A percentile compares a stretch with the other conserved stretches of the same genome.
Conservation (phyloP, 2,888 invertebrate species). For the Epinotia ramella region DNA sequence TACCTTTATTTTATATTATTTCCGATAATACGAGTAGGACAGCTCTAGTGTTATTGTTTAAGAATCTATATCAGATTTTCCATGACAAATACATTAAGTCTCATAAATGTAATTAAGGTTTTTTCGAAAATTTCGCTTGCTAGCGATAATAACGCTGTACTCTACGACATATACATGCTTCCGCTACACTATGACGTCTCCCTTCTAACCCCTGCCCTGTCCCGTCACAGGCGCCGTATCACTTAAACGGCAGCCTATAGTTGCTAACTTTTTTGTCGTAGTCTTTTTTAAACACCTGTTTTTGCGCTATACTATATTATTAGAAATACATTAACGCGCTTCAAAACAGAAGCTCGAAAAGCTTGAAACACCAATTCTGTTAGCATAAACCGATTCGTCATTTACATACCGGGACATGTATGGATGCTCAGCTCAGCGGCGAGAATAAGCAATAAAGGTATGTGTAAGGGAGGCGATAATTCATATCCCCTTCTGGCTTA, state of each 20-base stretch:
- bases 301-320: too few species aligned
- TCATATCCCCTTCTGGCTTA: constrained; percentile 1
- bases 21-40: neutral
- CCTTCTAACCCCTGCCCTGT: too few species aligned
- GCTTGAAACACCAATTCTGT: neutral
- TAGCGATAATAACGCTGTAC: too few species aligned
- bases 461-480: constrained; percentile 1
- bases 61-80: neutral
- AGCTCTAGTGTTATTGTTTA: neutral
- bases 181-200: too few species aligned
- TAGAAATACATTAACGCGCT: neutral
- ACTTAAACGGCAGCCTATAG: too few species aligned
- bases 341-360: neutral
- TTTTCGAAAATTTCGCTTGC: neutral
- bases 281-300: too few species aligned
- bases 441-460: neutral
- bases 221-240: too few species aligned
- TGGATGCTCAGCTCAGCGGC: neutral
- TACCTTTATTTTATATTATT: neutral
- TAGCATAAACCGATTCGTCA: neutral
- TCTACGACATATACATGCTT: too few species aligned
- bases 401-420: neutral
- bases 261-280: too few species aligned
- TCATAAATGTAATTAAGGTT: neutral
- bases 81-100: too few species aligned